Evolutionary conservation across 53 echinoderm and acorn worm genomes (phyloP).

Genomic region (Patiria pectinifera): DNA sequence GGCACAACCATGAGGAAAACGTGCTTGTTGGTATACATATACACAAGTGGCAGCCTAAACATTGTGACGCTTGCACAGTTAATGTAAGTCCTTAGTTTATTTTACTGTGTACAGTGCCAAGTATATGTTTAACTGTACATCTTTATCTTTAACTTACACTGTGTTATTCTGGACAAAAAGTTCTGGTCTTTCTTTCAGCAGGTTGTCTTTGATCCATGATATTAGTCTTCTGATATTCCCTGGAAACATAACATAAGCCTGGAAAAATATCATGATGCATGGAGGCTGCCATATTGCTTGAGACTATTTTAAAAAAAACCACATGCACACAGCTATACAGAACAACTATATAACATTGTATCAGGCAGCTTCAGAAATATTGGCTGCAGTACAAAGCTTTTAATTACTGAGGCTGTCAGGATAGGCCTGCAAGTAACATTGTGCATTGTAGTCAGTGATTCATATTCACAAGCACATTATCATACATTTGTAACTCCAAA

Average conservation of each 20-base stretch:
- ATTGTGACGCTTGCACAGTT: neutral
- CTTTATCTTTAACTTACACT: constrained; percentile 76
- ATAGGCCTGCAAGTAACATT: no score
- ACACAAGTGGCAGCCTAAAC: neutral
- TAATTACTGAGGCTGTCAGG: no score
- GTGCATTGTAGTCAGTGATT: no score
- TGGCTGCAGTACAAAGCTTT: no score
- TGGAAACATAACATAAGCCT: constrained; percentile 6
- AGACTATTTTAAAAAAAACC: no score
- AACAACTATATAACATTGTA: no score
- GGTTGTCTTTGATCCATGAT: constrained; percentile 94
- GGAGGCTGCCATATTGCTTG: no score
- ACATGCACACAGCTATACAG: no score
- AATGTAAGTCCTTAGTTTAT: neutral
- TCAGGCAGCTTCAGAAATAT: no score
- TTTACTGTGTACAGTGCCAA: neutral
- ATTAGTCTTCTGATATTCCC: constrained; percentile 90
- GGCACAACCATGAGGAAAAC: neutral
- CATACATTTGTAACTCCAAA: no score
- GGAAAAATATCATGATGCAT: no score
- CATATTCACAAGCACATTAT: no score
- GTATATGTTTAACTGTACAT: neutral
- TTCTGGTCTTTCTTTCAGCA: constrained; percentile 96
- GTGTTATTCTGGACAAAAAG: constrained; percentile 90
- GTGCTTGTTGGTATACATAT: neutral